Conservation (phyloP, 2,888 invertebrate genomes). For the Escarpia spicata region DNA sequence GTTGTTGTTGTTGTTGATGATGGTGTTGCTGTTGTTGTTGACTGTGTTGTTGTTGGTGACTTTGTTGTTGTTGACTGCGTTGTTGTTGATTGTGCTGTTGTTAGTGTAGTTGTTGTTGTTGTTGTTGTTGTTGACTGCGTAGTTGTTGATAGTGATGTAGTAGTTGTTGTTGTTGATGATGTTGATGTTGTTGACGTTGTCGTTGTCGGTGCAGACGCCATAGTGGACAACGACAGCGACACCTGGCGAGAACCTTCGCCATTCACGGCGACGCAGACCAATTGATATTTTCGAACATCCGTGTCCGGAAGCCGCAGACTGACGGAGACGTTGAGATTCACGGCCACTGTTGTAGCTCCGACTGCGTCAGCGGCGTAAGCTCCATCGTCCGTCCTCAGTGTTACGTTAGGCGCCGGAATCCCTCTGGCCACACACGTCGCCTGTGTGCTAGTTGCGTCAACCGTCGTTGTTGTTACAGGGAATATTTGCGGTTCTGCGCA, state of each 20-base stretch:
- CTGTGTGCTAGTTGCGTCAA: neutral
- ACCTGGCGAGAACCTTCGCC: neutral
- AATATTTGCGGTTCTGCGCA: neutral
- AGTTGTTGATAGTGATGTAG: neutral
- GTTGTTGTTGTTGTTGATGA: neutral
- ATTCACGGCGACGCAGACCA: neutral
- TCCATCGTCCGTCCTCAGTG: neutral
- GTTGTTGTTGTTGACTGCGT: neutral
- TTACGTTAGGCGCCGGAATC: neutral
- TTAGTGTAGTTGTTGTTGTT: neutral
- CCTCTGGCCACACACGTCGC: neutral
- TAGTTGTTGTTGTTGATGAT: neutral
- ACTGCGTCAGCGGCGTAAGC: conserved; percentile 5
- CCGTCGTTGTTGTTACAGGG: neutral
- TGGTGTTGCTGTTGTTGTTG: neutral
- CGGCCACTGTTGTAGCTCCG: neutral
- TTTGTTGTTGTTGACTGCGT: neutral
- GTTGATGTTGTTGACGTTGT: neutral
- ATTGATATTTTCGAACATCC: neutral
- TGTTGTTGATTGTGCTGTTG: neutral
- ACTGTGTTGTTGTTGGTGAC: neutral
- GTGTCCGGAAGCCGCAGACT: neutral
- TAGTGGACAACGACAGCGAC: neutral
- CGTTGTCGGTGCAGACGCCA: neutral
- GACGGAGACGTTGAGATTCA: neutral